Evolutionary conservation across 2,888 invertebrate species (phyloP).

Genomic region (Operophtera brumata): DNA sequence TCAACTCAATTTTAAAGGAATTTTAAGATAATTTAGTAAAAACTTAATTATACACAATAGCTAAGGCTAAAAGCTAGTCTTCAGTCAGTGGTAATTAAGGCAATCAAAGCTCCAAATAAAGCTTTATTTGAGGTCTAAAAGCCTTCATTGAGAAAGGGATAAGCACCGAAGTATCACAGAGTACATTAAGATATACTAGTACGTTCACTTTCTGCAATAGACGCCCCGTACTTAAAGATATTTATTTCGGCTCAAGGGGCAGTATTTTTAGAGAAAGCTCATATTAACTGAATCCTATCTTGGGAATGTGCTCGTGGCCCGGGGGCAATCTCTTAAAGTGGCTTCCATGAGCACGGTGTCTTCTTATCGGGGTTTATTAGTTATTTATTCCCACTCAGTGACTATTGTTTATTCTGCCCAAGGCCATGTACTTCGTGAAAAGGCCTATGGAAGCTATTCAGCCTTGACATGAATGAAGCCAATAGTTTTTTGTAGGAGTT

Average conservation of each 20-base stretch:
- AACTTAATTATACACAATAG: not conserved
- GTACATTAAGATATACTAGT: slow-evolving; percentile 31
- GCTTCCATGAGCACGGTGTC: slow-evolving; percentile 51
- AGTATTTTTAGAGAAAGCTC: slow-evolving; percentile 59
- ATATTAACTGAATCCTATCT: slow-evolving; percentile 66
- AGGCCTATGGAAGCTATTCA: slow-evolving; percentile 41
- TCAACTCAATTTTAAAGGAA: slow-evolving; percentile 13
- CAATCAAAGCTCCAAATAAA: slow-evolving; percentile 5
- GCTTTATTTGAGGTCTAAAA: slow-evolving; percentile 2
- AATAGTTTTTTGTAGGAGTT: slow-evolving; percentile 11
- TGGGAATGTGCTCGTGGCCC: slow-evolving; percentile 45
- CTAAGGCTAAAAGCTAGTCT: slow-evolving; percentile 2
- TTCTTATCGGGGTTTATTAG: slow-evolving; percentile 72
- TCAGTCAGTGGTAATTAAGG: slow-evolving; percentile 3
- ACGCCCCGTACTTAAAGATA: slow-evolving; percentile 57
- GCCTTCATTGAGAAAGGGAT: slow-evolving; percentile 14
- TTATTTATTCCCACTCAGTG: slow-evolving; percentile 64
- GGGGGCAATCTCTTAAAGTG: slow-evolving; percentile 75
- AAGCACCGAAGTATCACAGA: slow-evolving; percentile 25
- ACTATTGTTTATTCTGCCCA: slow-evolving; percentile 12
- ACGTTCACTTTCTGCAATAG: slow-evolving; percentile 38
- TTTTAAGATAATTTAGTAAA: slow-evolving; percentile 18
- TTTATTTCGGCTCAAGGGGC: slow-evolving; percentile 63
- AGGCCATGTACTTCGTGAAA: slow-evolving; percentile 57
- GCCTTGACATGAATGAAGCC: slow-evolving; percentile 15